Evolutionary conservation across 2,888 invertebrate genomes (phyloP).

Genomic region (Chrysodeixis includens): DNA sequence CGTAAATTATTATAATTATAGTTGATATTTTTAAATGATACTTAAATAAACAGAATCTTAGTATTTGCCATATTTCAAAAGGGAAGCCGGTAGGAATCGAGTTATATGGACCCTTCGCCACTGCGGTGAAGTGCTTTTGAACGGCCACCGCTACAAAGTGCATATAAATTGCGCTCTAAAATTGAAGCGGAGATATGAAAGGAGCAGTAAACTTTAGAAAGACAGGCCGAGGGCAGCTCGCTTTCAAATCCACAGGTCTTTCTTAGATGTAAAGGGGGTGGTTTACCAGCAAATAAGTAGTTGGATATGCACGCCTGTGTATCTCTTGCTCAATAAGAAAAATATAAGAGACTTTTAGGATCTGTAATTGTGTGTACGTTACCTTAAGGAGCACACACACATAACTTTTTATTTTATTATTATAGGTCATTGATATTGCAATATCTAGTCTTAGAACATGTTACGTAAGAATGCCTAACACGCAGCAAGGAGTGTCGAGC

Average conservation of each 20-base stretch:
- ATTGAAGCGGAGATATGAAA: slow-evolving; percentile 86
- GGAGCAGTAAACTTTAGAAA: slow-evolving; percentile 78
- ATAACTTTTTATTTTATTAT: not conserved
- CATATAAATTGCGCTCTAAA: slow-evolving; percentile 87
- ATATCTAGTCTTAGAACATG: not conserved
- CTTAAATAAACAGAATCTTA: no score
- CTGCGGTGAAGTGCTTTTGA: slow-evolving; percentile 80
- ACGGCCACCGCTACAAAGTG: slow-evolving; percentile 84
- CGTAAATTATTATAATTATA: no score
- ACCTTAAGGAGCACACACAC: slow-evolving; percentile 20
- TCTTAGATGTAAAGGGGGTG: slow-evolving; percentile 51
- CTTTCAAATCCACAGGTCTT: slow-evolving; percentile 64
- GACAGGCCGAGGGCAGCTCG: slow-evolving; percentile 75
- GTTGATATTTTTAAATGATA: no score
- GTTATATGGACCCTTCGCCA: no score
- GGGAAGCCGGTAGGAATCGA: no score
- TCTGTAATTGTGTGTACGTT: slow-evolving; percentile 13
- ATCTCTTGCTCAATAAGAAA: not conserved
- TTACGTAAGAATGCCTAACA: slow-evolving; percentile 7
- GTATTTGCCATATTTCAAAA: no score
- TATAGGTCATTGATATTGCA: slow-evolving; percentile 2
- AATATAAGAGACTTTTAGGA: not conserved
- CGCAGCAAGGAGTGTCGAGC: slow-evolving; percentile 24
- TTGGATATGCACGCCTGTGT: slow-evolving; percentile 10
- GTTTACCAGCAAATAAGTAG: slow-evolving; percentile 26